Evolutionary conservation across 2,888 invertebrate genomes (phyloP), one percentile per base, ranked within the genome.

Genomic region (Drosophila testacea): DNA sequence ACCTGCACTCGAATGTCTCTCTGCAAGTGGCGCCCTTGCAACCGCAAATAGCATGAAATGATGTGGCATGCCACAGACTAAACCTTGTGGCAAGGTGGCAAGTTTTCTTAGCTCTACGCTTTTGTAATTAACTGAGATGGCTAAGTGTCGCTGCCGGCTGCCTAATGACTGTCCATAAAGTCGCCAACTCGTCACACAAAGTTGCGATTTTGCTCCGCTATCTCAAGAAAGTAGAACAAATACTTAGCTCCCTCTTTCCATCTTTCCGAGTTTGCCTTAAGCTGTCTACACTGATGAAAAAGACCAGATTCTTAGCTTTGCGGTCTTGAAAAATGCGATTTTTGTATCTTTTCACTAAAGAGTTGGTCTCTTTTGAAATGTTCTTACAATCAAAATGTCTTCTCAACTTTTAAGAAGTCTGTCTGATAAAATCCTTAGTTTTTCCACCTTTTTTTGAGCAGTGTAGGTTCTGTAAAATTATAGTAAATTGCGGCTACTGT

Each of bases 81-180:
- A 27, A 44, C 13, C 46, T 30, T 32, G 6, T 6, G 30, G 30
- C 9, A 2, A 50, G 32, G 30, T 38, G 56, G 62, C 38, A 60
- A 70, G 69, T 68, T 72, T 54, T 36, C 61, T 77, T 61, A 28
- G 46, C 64, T 64, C 48, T 41, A 50, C 42, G 46, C 65, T 47
- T 71, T 79, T 84, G 88, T 87, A 85, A 85, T 85, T 85, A 85
- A 85, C 85, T 73, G 81, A 81, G 79, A 74, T 64, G 72, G 73
- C 77, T 72, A 84, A 84, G 85, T 85, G 84, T 82, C 79, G 82
- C 79, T 77, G 66, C 72, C 67, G 73, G 73, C 70, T 89, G 87
- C 82, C 86, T 89, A 90, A 90, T 89, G 90, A 88, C 88, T 85
- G 78, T 81, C 83, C 88, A 90, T 88, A 90, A 90, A 89, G 81